These are phyloP conservation scores for Lethocerus indicus DNA, from an alignment of 1,140 invertebrate species.

Conservation along the genomic window DNA sequence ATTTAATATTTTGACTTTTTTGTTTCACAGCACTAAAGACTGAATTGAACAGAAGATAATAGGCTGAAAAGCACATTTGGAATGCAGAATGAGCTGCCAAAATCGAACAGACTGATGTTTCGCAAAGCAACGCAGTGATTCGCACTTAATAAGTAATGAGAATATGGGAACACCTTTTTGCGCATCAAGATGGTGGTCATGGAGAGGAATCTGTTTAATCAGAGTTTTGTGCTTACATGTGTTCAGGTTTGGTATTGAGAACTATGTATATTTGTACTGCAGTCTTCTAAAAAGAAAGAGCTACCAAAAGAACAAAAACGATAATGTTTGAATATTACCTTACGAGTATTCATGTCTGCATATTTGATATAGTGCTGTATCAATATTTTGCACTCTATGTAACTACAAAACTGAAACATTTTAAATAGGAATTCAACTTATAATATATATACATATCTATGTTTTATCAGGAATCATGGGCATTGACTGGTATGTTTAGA, in stretches of 20 bases:
- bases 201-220: neutral
- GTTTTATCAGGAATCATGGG: no score
- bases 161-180: neutral
- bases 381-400: no score
- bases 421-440: no score
- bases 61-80: neutral
- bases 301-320: no score
- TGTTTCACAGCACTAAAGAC: constrained; percentile 12
- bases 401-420: no score
- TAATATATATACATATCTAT: no score
- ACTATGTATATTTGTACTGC: no score
- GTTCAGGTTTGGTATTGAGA: neutral
- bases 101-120: constrained; percentile 1
- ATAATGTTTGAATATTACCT: no score
- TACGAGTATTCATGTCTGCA: no score
- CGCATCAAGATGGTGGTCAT: neutral
- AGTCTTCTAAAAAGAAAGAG: no score
- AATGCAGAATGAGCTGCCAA: neutral
- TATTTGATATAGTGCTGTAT: no score
- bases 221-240: neutral
- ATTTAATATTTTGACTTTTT: neutral
- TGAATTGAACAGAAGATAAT: constrained; percentile 14
- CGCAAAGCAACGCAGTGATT: neutral
- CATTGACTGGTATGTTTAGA: no score
- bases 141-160: neutral